Base-by-base conservation (phyloP, 2,797 vertebrate species). In the Chromis chromis region DNA sequence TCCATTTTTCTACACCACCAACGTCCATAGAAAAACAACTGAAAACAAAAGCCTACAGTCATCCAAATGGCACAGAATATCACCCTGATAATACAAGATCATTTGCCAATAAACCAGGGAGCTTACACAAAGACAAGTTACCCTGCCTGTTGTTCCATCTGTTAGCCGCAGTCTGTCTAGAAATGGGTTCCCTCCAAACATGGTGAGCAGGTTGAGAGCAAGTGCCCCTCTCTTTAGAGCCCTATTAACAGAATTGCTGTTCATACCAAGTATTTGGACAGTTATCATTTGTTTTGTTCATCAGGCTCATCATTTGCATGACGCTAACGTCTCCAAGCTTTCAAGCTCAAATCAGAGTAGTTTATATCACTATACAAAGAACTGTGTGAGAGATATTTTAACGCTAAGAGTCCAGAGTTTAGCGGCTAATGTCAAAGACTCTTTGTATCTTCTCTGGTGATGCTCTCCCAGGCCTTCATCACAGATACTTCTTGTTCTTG, bases 51-150 rank as follows among this genome's bases (percentile, higher is more conserved):
- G 44, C 46, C 24, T 46, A 25, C 73, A 55, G 48, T 19, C 25
- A 21, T 73, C 53, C 13, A 55, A 73, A 73, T 55, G 52, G 36
- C 48, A 70, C 57, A 27, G 28, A 74, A 74, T 54, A 55, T 49
- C 62, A 64, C 27, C 58, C 72, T 55, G 58, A 63, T 68, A 59
- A 56, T 50, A 59, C 24, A 14, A 22, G 36, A 61, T 50, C 1
- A 28, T 42, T 21, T 56, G 9, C 65, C 65, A 60, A 24, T 62
- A 52, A 62, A 36, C 22, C 7, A 6, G 14, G 7, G 25, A 61
- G 55, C 49, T 55, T 60, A 48, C 60, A 65, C 39, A 74, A 54
- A 48, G 42, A 65, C 61, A 49, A 65, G 40, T 53, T 17, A 42
- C 22, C 7, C 48, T 59, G 63, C 3, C 44, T 21, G 62, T 40